Evolutionary conservation across 2,888 invertebrate genomes (phyloP).

Genomic region (Hyppa rectilinea): DNA sequence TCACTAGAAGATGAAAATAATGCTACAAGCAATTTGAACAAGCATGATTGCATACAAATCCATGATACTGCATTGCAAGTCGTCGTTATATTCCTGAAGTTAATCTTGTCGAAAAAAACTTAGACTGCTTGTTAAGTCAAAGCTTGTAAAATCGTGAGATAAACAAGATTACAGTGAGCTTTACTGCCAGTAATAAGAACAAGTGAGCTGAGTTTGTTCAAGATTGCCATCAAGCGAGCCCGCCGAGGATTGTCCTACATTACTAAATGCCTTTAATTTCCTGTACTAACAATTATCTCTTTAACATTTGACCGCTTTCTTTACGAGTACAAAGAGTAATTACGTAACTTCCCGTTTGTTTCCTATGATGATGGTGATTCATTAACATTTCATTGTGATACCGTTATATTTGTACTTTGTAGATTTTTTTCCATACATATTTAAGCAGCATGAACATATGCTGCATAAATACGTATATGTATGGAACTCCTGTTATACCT

Average conservation of each 20-base stretch:
- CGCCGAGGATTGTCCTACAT: conserved; percentile 82
- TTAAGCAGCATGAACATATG: conserved; percentile 22
- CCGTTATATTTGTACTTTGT: conserved; percentile 11
- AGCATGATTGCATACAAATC: conserved; percentile 9
- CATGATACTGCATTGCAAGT: not conserved
- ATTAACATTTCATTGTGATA: conserved; percentile 38
- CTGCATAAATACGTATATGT: conserved; percentile 24
- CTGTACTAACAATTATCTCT: conserved; percentile 89
- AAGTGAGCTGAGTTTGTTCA: conserved; percentile 63
- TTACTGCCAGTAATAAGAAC: conserved; percentile 63
- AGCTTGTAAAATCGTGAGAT: conserved; percentile 69
- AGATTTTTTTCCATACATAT: conserved; percentile 29
- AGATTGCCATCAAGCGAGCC: conserved; percentile 68
- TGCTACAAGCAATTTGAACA: conserved; percentile 7
- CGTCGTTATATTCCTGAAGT: conserved; percentile 21
- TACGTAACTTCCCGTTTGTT: conserved; percentile 80
- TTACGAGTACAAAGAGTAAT: conserved; percentile 80
- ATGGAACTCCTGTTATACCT: conserved; percentile 24
- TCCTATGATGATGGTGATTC: conserved; percentile 53
- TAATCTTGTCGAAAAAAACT: conserved; percentile 36
- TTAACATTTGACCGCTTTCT: conserved; percentile 90
- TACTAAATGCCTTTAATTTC: conserved; percentile 89
- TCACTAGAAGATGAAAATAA: conserved; percentile 29
- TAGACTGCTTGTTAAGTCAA: conserved; percentile 60
- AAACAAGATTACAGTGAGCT: conserved; percentile 64